Base-by-base conservation (phyloP, 2,888 invertebrate species). In the Laspeyria flexula region DNA sequence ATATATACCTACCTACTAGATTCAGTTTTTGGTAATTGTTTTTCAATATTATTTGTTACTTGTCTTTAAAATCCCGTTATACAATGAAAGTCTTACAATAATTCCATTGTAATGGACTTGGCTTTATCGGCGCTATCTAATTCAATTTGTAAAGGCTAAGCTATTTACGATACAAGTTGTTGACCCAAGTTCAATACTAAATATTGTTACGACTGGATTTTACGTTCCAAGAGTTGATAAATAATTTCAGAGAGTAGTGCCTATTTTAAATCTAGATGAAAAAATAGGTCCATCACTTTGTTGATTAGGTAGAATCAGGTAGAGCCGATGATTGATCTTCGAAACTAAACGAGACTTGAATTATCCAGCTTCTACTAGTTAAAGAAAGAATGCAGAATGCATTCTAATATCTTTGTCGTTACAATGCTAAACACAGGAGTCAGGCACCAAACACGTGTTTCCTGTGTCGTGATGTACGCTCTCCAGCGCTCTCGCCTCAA, bases 61-160 rank as follows among this genome's bases (percentile, higher is more conserved):
- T 43, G 40, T 51, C 29, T 33, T 40, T 30, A 31, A 15, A 39
- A 44, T 46, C 39, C 48, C 30, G 64, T 79, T 78, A 83, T 80
- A 75, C 78, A 79, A 77, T 81, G 73, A 77, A 73, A 54, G 75
- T 63, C 74, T 79, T 76, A 79, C 62, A 64, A 62, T 65, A 75
- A 73, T 65, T 59, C 71, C 70, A 71, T 73, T 74, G 77, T 73
- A 78, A 73, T 77, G 75, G 71, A 76, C 76, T 74, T 78, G 71
- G 71, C 64, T 75, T 69, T 74, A 69, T 6, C 31, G 30, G 31
- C 13, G 30, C 25, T 52, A 30, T 42, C 77, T 87, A 88, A 88
- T 88, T 84, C 75, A 85, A 88, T 87, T 87, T 84, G 78, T 73
- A 55, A 74, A 71, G 53, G 50, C 49, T 65, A 46, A 59, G 63